A percentile compares a stretch with the other conserved stretches of the same genome.
Evolutionary conservation across 2,888 invertebrate genomes (phyloP).

Genomic region (Melieria omissa): DNA sequence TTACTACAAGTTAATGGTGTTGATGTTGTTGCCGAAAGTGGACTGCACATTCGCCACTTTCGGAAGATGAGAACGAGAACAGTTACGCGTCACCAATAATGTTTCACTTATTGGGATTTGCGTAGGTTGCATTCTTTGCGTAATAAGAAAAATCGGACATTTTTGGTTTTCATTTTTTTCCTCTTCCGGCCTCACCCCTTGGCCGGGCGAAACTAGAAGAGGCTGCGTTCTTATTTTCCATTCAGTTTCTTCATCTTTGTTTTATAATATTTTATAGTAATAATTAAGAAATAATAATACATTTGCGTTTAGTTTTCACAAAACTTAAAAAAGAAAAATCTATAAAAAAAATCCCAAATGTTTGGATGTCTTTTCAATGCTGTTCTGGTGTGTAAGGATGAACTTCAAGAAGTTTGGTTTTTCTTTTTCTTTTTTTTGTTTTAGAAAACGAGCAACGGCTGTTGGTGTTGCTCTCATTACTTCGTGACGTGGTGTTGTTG

Average conservation of each 20-base stretch:
- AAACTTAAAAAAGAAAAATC: constrained; percentile 42
- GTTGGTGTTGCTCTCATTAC: constrained; percentile 46
- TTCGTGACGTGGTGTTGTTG: constrained; percentile 50
- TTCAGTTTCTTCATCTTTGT: constrained; percentile 56
- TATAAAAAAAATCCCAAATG: constrained; percentile 40
- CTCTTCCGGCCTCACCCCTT: constrained; percentile 20
- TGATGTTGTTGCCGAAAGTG: too few relatives aligned
- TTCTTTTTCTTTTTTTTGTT: constrained; percentile 38
- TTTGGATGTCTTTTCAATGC: constrained; percentile 39
- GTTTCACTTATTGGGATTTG: too few relatives aligned
- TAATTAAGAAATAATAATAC: constrained; percentile 64
- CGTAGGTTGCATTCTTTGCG: neutral
- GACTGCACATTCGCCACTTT: too few relatives aligned
- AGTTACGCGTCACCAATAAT: too few relatives aligned
- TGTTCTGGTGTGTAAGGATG: constrained; percentile 23
- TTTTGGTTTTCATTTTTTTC: constrained; percentile 26
- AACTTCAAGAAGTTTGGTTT: constrained; percentile 36
- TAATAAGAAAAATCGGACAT: constrained; percentile 25
- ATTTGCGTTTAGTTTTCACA: constrained; percentile 50
- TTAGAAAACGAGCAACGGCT: constrained; percentile 47
- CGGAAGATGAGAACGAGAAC: too few relatives aligned
- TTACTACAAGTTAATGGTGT: too few relatives aligned
- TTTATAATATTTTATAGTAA: constrained; percentile 64
- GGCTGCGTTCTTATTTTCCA: constrained; percentile 31
- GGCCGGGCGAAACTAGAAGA: constrained; percentile 20